Percentiles rank a stretch among this genome's conserved stretches.
Conservation (phyloP, 2,113 vertebrate genomes). For the Gavialis gangeticus region DNA sequence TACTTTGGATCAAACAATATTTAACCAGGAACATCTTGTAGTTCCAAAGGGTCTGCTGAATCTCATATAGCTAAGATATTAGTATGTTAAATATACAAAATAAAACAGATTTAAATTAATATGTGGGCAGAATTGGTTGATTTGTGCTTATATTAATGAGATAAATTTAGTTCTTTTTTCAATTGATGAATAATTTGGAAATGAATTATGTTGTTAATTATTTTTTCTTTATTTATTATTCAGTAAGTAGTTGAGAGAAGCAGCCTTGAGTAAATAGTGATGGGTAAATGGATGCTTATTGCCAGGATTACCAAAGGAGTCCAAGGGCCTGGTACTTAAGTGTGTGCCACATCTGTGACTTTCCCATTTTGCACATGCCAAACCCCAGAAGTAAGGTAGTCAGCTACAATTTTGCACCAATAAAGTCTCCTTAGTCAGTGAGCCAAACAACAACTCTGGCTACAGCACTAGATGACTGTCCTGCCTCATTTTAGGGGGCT, state of each 20-base stretch:
- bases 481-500: too few species aligned
- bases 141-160: background rate
- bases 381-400: too few species aligned
- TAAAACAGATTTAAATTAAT: background rate
- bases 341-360: too few species aligned
- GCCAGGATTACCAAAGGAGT: background rate
- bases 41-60: background rate
- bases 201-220: background rate
- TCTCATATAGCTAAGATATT: background rate
- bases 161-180: background rate
- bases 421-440: too few species aligned
- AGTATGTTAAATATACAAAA: background rate
- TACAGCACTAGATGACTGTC: too few species aligned
- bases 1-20: background rate
- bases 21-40: background rate
- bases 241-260: accelerated
- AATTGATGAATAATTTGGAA: background rate
- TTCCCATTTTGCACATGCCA: too few species aligned
- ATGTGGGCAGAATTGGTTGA: background rate
- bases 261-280: background rate
- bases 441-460: too few species aligned
- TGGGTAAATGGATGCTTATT: too few species aligned
- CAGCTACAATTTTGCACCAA: too few species aligned
- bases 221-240: background rate
- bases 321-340: too few species aligned